Base-by-base conservation (phyloP, 1,140 invertebrate species). In the Lineus longissimus region DNA sequence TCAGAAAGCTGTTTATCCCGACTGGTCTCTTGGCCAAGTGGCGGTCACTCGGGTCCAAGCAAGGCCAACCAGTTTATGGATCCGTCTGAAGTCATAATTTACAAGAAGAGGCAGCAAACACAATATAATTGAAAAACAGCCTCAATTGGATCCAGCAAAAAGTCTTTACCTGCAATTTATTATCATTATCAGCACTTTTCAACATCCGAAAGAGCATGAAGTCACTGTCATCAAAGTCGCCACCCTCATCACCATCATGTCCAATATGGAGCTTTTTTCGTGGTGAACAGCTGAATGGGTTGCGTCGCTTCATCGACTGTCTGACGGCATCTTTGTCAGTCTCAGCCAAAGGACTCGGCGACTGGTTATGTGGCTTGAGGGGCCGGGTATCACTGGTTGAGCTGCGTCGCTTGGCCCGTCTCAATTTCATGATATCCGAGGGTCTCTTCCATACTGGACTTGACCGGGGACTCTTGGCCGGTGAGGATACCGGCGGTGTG, bases 391-490 rank as follows among this genome's bases (percentile, higher is more conserved):
- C 47, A 27, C 47, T 51, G 47, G n/a, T 23, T 7, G 47, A 51
- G 9, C n/a, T 7, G 4, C 47, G n/a, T 4, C 47, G n/a, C 25
- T 27, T 19, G 4, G n/a, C 25, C 9, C 47, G 6, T 51, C n/a
- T 4, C 47, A 51, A 51, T n/a, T 51, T 51, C 47, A 51, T 51
- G n/a, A 51, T 51, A n/a, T 51, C 47, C 4, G 47, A 19, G 4
- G 47, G 47, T 51, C n/a, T 19, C n/a, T 51, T 51, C 47, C 47
- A 51, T 51, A 23, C 25, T 19, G 47, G 47, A 51, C 47, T 51
- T 19, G 47, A 27, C 9, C 47, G 6, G n/a, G 47, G 47, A 15
- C 33, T 36, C 15, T 36, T 36, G 33, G 33, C 33, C 4, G 33
- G 33, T 36, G 33, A 36, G 33, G 33, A 36, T 36, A 36, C 15